Base-by-base conservation (phyloP, 2,113 vertebrate genomes). In the Poecile atricapillus region DNA sequence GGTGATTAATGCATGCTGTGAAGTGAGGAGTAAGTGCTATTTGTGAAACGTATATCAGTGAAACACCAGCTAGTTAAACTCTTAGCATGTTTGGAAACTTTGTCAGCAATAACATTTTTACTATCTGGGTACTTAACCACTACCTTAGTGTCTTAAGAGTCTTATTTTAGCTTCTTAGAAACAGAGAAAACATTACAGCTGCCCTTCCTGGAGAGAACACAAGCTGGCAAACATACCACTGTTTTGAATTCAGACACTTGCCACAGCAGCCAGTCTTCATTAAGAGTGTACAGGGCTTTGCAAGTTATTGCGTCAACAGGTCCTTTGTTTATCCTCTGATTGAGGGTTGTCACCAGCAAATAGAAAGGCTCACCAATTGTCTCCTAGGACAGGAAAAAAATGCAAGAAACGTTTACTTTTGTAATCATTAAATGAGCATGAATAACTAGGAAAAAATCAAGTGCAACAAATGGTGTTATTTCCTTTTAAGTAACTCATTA, bases 261-360 rank as follows among this genome's bases (percentile, higher is more conserved):
- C 98, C 99, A 99, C 92, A 99, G 97, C 84, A 99, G 98, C 99
- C 99, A 99, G 98, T 99, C 99, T 95, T 99, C 99, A 0, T 98
- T 99, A 28, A 99, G 98, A 0, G 99, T 99, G 97, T 99, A 99
- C 44, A 99, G 97, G 14, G 99, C 99, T 95, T 99, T 99, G 95
- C 98, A 99, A 9, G 99, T 99, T 91, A 99, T 98, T 0, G 98
- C 98, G 4, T 99, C 99, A 44, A 99, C 99, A 0, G 99, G 99
- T 11, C 99, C 99, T 97, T 99, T 99, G 75, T 98, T 98, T 58
- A 98, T 99, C 96, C 99, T 99, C 97, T 99, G 99, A 64, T 98
- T 98, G 94, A 99, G 96, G 21, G 99, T 99, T 31, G 98, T 98
- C 93, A 99, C 98, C 93, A 99, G 96, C 91, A 98, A 96, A 96